Percentiles rank a stretch among this genome's conserved stretches.
phyloP scores from a whole-genome alignment of 1,140 invertebrate species.

The Cydia strobilella region DNA sequence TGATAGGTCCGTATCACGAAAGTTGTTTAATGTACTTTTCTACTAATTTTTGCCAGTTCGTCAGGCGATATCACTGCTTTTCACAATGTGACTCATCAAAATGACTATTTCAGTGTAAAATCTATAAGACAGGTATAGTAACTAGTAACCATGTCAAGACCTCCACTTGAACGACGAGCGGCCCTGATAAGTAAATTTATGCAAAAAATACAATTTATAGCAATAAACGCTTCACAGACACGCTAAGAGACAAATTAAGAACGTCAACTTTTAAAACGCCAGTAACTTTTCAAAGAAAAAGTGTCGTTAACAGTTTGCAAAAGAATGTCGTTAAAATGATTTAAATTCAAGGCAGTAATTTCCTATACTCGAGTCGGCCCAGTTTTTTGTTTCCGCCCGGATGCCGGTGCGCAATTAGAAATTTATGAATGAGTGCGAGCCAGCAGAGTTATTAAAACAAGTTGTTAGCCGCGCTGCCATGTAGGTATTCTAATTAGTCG shows the following conservation, averaged over 20 bases:
- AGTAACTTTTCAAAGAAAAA: background rate
- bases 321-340: constrained; percentile 25
- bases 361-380: constrained; percentile 36
- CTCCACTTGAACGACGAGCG: too few species aligned
- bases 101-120: too few species aligned
- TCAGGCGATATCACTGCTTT: too few species aligned
- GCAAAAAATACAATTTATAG: background rate
- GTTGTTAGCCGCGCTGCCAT: constrained; percentile 34
- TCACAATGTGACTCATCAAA: too few species aligned
- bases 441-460: constrained; percentile 44
- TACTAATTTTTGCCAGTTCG: too few species aligned
- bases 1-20: too few species aligned
- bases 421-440: constrained; percentile 41
- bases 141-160: too few species aligned
- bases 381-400: constrained; percentile 45
- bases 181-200: background rate
- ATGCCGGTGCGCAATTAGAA: constrained; percentile 44
- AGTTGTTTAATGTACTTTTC: too few species aligned
- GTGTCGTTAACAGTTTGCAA: constrained; percentile 24
- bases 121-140: too few species aligned
- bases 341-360: constrained; percentile 26
- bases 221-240: background rate
- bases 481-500: background rate
- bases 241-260: background rate
- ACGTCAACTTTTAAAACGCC: constrained; percentile 11